A percentile compares a stretch with the other conserved stretches of the same genome.
Conservation (phyloP, 2,888 invertebrate genomes). For the Archips xylosteana region DNA sequence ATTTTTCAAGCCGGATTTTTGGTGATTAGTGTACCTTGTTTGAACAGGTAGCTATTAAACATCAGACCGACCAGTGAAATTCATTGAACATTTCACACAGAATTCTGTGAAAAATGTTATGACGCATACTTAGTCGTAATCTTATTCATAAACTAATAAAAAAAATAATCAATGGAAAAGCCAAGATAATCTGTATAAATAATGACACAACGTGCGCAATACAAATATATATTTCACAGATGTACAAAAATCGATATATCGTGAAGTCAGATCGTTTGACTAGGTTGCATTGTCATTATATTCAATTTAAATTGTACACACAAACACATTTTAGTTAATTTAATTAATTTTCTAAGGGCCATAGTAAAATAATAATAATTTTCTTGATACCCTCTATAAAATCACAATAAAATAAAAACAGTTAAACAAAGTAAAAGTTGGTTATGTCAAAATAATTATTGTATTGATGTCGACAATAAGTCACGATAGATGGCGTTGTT, state of each 20-base stretch:
- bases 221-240: slow-evolving; percentile 3
- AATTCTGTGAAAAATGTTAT: neutral
- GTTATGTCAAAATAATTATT: neutral
- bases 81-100: neutral
- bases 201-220: slow-evolving; percentile 8
- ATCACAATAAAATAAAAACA: neutral
- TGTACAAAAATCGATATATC: slow-evolving; percentile 18
- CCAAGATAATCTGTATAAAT: neutral
- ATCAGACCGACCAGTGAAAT: neutral
- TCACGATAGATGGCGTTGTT: neutral
- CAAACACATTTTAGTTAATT: neutral
- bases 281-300: slow-evolving; percentile 17
- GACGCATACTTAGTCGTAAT: neutral
- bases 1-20: too few species aligned
- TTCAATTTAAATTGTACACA: slow-evolving; percentile 8
- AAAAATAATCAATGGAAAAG: neutral
- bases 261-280: slow-evolving; percentile 18
- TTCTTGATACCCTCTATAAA: neutral
- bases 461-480: neutral
- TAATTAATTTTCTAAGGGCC: neutral
- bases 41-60: neutral
- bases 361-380: neutral
- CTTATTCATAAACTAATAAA: neutral
- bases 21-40: too few species aligned
- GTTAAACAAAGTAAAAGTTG: neutral